These are phyloP conservation scores for Lophura nycthemera DNA, from an alignment of 2,113 vertebrate species.

Conservation along the genomic window DNA sequence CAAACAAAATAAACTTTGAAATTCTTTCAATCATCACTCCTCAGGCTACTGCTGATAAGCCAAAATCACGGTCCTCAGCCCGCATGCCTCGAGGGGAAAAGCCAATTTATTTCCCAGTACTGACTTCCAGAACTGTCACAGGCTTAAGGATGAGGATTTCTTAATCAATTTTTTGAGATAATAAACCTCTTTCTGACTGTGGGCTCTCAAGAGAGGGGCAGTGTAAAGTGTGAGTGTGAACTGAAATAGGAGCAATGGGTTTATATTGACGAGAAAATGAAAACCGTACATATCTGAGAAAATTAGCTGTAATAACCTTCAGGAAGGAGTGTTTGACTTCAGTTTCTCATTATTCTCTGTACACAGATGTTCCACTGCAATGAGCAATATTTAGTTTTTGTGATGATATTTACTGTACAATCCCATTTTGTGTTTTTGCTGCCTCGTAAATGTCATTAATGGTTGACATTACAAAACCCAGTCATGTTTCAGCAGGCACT, in stretches of 20 bases:
- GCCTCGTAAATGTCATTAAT: background rate
- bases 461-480: background rate
- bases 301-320: background rate
- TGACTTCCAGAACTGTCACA: background rate
- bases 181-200: background rate
- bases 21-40: background rate
- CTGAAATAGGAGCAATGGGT: rapidly evolving
- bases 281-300: background rate
- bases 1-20: background rate
- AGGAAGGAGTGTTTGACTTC: background rate
- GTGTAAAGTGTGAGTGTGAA: background rate
- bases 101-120: background rate
- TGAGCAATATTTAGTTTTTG: background rate
- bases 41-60: background rate
- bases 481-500: background rate
- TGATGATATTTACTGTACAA: background rate
- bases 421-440: background rate
- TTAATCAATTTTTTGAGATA: background rate
- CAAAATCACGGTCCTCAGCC: background rate
- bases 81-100: background rate
- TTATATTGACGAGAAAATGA: background rate
- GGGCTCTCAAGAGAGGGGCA: background rate
- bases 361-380: background rate
- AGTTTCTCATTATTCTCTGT: background rate
- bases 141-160: background rate